phyloP scores from a whole-genome alignment of 2,888 invertebrate genomes.

The Tiphia femorata region DNA sequence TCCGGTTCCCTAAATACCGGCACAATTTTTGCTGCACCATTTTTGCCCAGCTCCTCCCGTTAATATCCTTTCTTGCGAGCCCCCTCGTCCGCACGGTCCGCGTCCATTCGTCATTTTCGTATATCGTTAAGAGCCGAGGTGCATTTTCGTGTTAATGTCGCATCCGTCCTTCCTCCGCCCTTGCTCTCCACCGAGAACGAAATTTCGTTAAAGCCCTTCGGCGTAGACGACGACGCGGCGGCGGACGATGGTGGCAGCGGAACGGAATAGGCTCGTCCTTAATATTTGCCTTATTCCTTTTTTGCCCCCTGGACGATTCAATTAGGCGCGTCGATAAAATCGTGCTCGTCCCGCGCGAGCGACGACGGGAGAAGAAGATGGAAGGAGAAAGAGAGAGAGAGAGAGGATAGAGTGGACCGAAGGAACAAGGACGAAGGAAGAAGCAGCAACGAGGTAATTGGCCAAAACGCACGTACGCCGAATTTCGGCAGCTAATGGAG shows the following conservation, averaged over 20 bases:
- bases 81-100: too few relatives aligned
- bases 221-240: slow-evolving; percentile 1
- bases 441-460: slow-evolving; percentile 35
- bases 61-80: too few relatives aligned
- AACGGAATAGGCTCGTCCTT: slow-evolving; percentile 31
- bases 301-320: slow-evolving; percentile 38
- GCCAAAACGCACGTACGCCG: slow-evolving; percentile 43
- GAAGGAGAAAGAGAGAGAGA: neutral
- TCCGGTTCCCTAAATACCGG: too few relatives aligned
- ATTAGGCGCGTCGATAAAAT: slow-evolving; percentile 44
- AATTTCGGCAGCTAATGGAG: slow-evolving; percentile 47
- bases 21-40: too few relatives aligned
- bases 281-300: slow-evolving; percentile 31
- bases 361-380: neutral
- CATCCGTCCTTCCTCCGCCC: neutral
- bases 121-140: too few relatives aligned
- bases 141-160: too few relatives aligned
- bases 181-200: neutral
- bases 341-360: slow-evolving; percentile 27
- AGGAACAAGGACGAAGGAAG: neutral
- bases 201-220: slow-evolving; percentile 11
- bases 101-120: too few relatives aligned
- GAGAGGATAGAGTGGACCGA: neutral
- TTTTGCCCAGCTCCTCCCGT: too few relatives aligned
- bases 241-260: neutral